These are phyloP conservation scores for Nemurella pictetii DNA, from an alignment of 2,888 invertebrate species.

Conservation along the genomic window DNA sequence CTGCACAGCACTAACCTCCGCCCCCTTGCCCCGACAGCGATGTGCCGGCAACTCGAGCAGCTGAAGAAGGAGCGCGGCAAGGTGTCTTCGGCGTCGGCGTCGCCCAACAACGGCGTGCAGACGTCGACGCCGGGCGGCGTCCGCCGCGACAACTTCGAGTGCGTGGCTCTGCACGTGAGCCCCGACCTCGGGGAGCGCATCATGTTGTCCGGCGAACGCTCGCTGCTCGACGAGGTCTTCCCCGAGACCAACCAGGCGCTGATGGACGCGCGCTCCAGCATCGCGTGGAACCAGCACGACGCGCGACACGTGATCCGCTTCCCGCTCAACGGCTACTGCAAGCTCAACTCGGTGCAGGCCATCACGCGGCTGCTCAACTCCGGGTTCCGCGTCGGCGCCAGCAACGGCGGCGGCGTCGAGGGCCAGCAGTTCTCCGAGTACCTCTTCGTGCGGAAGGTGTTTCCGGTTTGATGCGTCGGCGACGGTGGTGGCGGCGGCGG, in stretches of 20 bases:
- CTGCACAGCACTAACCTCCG: slow-evolving; percentile 28
- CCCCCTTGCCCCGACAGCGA: slow-evolving; percentile 58
- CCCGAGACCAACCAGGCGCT: slow-evolving; percentile 78
- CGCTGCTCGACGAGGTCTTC: slow-evolving; percentile 74
- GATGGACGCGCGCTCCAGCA: slow-evolving; percentile 76
- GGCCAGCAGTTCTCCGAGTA: slow-evolving; percentile 90
- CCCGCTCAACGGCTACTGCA: slow-evolving; percentile 86
- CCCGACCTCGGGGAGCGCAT: slow-evolving; percentile 81
- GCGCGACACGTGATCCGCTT: slow-evolving; percentile 81
- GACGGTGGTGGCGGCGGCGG: no score
- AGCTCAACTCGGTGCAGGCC: slow-evolving; percentile 86
- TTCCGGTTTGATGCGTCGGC: slow-evolving; percentile 44
- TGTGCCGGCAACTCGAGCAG: slow-evolving; percentile 72
- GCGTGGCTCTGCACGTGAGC: slow-evolving; percentile 77
- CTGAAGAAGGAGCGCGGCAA: slow-evolving; percentile 70
- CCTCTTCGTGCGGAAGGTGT: slow-evolving; percentile 67
- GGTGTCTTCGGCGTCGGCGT: slow-evolving; percentile 47
- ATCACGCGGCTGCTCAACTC: slow-evolving; percentile 78
- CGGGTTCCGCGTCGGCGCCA: slow-evolving; percentile 77
- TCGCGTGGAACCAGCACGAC: slow-evolving; percentile 81
- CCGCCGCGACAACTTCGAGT: slow-evolving; percentile 64
- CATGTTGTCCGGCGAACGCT: slow-evolving; percentile 78
- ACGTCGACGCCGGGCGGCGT: slow-evolving; percentile 49
- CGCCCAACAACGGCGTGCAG: neutral
- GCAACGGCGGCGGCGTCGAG: slow-evolving; percentile 85